These are phyloP conservation scores for Dicycla oo DNA, from an alignment of 2,888 invertebrate genomes.

Conservation along the genomic window DNA sequence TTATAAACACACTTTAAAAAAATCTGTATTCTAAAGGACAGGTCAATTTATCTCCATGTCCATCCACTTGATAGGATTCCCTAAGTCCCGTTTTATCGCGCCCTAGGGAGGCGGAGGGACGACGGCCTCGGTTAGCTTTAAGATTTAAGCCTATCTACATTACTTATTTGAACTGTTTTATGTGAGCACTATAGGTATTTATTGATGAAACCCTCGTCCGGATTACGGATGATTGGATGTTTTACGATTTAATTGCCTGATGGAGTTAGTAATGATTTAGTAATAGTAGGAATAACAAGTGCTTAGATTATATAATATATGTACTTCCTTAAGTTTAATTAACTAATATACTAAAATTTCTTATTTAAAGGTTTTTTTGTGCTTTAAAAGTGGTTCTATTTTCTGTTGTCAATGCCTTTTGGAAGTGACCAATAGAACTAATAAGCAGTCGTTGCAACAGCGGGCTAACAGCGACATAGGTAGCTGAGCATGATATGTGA, in stretches of 20 bases:
- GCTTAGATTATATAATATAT: too few species aligned
- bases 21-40: slow-evolving; percentile 28
- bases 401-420: too few species aligned
- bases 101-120: slow-evolving; percentile 18
- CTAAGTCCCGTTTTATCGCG: slow-evolving; percentile 39
- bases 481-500: too few species aligned
- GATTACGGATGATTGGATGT: slow-evolving; percentile 25
- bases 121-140: slow-evolving; percentile 2
- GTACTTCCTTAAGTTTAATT: too few species aligned
- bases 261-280: not conserved
- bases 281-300: not conserved
- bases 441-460: too few species aligned
- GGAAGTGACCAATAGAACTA: too few species aligned
- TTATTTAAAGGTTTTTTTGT: too few species aligned
- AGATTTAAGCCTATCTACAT: slow-evolving; percentile 40
- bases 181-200: slow-evolving; percentile 37
- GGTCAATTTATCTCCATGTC: slow-evolving; percentile 16
- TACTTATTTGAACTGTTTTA: slow-evolving; percentile 30
- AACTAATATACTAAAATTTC: too few species aligned
- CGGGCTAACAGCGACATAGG: too few species aligned
- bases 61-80: slow-evolving; percentile 48
- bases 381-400: too few species aligned
- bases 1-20: not conserved
- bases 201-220: slow-evolving; percentile 17
- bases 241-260: slow-evolving; percentile 30